These are phyloP conservation scores for Monopis laevigella DNA, from an alignment of 2,888 invertebrate species.

Conservation along the genomic window DNA sequence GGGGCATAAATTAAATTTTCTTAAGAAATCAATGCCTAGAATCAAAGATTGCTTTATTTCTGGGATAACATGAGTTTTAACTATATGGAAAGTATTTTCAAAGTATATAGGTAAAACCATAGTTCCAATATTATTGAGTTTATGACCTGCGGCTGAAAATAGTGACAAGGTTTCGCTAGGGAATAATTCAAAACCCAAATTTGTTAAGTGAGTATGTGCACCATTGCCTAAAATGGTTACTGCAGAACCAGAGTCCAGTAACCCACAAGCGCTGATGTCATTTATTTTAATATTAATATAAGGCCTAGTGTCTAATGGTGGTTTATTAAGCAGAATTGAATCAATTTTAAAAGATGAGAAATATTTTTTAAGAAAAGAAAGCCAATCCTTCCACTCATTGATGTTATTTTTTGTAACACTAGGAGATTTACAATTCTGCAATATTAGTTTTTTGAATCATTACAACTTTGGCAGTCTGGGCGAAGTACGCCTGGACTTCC, in stretches of 20 bases:
- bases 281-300: constrained; percentile 16
- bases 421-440: too few relatives aligned
- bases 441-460: too few relatives aligned
- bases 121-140: constrained; percentile 14
- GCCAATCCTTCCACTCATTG: constrained; percentile 18
- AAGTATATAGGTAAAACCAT: constrained; percentile 17
- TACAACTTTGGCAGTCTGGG: not conserved
- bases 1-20: constrained; percentile 16
- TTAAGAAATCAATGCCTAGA: constrained; percentile 21
- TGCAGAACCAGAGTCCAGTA: constrained; percentile 21
- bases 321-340: constrained; percentile 17
- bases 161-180: not conserved
- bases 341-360: constrained; percentile 14
- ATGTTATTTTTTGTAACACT: too few relatives aligned
- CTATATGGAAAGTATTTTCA: constrained; percentile 13
- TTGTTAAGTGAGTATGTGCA: constrained; percentile 12
- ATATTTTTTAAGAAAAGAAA: constrained; percentile 14
- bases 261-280: constrained; percentile 11
- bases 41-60: constrained; percentile 15
- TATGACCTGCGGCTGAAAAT: constrained; percentile 18
- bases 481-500: not conserved
- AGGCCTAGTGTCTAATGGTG: constrained; percentile 17
- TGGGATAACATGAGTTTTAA: constrained; percentile 18
- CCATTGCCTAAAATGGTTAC: constrained; percentile 20
- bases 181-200: not conserved